Evolutionary conservation across 2,888 invertebrate species (phyloP).

Genomic region (Brachyopa scutellaris): DNA sequence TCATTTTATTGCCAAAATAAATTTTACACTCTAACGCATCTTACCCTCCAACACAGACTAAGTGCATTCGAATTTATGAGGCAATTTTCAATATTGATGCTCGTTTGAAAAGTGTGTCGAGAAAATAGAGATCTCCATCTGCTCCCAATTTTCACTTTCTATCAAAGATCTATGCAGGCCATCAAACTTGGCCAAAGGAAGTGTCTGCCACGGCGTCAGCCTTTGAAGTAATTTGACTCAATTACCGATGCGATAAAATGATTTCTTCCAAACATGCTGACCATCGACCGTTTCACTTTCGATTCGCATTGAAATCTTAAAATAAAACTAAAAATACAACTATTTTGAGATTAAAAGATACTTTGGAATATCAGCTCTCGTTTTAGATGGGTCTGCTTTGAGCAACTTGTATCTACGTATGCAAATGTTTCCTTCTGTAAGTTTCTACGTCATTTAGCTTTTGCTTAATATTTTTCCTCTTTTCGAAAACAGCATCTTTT

Average conservation of each 20-base stretch:
- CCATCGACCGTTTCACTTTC: not conserved
- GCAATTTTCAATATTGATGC: conserved; percentile 38
- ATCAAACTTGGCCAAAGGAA: conserved; percentile 30
- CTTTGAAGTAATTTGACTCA: conserved; percentile 62
- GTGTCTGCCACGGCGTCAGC: conserved; percentile 10
- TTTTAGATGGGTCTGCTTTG: too few relatives aligned
- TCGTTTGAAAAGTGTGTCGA: conserved; percentile 9
- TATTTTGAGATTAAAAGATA: not conserved
- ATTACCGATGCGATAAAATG: conserved; percentile 57
- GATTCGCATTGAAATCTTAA: conserved; percentile 17
- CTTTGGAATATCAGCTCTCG: conserved; percentile 10
- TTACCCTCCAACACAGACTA: conserved; percentile 2
- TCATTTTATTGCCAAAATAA: not conserved
- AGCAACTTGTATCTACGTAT: too few relatives aligned
- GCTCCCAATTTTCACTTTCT: not conserved
- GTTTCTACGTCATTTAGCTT: conserved; percentile 32
- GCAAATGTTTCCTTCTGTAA: conserved; percentile 1
- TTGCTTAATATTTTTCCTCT: not conserved
- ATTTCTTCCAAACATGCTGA: not conserved
- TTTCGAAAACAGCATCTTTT: conserved; percentile 2
- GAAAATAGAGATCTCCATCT: conserved; percentile 16
- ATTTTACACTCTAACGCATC: not conserved
- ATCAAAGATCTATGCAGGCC: conserved; percentile 18
- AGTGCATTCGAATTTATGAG: conserved; percentile 61
- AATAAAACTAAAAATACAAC: conserved; percentile 11